Base-by-base conservation (phyloP, 2,888 invertebrate species). In the Campoplex nolae region DNA sequence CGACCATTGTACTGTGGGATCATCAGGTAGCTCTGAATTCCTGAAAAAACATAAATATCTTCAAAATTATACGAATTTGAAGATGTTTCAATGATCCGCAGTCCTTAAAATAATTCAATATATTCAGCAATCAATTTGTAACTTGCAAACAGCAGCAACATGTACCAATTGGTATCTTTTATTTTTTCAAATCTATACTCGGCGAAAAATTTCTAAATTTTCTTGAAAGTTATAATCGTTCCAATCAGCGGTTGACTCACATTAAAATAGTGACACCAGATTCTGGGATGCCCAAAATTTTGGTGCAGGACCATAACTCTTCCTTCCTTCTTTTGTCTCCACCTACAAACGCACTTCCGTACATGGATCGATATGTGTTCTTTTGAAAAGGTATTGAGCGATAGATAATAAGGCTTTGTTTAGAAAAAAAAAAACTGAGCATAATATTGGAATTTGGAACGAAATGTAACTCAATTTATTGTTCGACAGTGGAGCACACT, bases 271-370 rank as follows among this genome's bases (percentile, higher is more conserved):
- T 97, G 82, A 99, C 96, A 94, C 98, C 97, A 88, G 96, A 95
- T 79, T 96, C 96, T 23, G 96, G 96, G 74, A 99, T 96, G 42
- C 99, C 98, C 82, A 99, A 95, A 70, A 96, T 95, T 81, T 95
- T 95, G 93, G 98, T 98, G 86, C 99, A 97, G 38, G 96, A 95
- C 96, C 97, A 97, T 85, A 99, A 94, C 94, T 99, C 99, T 89
- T 96, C 95, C 84, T 97, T 97, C 85, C 99, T 95, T 62, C 86
- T 90, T 78, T 90, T 93, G 85, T 93, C 86, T 23, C 94, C 94
- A 88, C 94, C 94, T 94, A 84, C 45, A 91, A 92, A 16, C 71
- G 89, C 35, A 87, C 87, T 88, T 87, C 77, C 67, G 67, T 88
- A 87, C 76, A 89, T 85, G 74, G 79, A 87, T 88, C 86, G 79